Evolutionary conservation across 2,113 vertebrate genomes (phyloP).

Genomic region (Anarhynchus alexandrinus): DNA sequence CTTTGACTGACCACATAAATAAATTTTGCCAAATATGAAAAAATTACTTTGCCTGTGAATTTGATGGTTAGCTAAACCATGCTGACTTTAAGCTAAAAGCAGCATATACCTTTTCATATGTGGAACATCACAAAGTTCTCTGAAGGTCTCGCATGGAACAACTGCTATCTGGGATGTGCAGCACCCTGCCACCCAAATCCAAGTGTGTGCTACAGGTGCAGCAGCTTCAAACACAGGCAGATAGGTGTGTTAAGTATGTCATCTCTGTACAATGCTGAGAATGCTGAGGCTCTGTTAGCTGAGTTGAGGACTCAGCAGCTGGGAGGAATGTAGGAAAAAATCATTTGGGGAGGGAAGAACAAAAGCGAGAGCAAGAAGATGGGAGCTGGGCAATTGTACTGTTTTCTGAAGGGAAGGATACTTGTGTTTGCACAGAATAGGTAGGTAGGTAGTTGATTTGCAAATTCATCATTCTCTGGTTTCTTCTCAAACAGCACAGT

Average conservation of each 20-base stretch:
- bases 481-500: not conserved
- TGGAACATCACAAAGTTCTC: not conserved
- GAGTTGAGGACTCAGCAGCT: not conserved
- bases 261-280: not conserved
- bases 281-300: not conserved
- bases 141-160: not conserved
- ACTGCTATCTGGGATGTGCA: not conserved
- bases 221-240: not conserved
- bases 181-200: not conserved
- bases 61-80: not conserved
- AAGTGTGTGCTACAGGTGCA: not conserved
- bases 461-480: not conserved
- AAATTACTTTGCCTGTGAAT: not conserved
- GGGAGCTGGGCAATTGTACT: not conserved
- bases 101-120: not conserved
- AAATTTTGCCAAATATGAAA: slow-evolving; percentile 18
- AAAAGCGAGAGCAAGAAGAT: not conserved
- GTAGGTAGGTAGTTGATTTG: not conserved
- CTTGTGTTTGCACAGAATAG: not conserved
- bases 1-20: slow-evolving; percentile 31
- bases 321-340: not conserved
- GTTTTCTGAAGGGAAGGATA: not conserved
- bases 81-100: not conserved
- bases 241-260: accelerated
- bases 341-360: not conserved